Evolutionary conservation across 2,888 invertebrate genomes (phyloP).

Genomic region (Tethea ocularis): DNA sequence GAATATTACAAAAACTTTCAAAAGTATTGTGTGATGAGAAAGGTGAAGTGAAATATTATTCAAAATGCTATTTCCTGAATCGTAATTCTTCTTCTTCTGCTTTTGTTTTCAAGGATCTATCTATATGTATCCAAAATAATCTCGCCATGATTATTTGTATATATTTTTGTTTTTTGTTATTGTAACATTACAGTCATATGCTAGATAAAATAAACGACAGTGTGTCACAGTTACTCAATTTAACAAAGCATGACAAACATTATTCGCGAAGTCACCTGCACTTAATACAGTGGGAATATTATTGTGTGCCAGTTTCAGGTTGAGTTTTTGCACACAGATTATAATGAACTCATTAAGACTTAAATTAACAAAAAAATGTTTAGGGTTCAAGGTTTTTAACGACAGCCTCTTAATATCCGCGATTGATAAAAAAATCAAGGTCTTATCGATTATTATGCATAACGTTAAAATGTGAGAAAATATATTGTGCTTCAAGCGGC

Average conservation of each 20-base stretch:
- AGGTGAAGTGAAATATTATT: too few relatives aligned
- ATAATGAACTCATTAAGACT: slow-evolving; percentile 28
- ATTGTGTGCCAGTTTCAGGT: slow-evolving; percentile 25
- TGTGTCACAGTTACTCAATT: slow-evolving; percentile 35
- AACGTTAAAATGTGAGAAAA: neutral
- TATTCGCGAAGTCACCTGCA: slow-evolving; percentile 38
- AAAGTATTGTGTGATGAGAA: too few relatives aligned
- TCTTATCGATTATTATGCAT: neutral
- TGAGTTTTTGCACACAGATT: slow-evolving; percentile 11
- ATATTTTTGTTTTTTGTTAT: too few relatives aligned
- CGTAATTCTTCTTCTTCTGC: too few relatives aligned
- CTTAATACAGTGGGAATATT: slow-evolving; percentile 43
- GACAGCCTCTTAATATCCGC: slow-evolving; percentile 4
- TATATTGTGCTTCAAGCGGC: neutral
- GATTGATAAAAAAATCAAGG: slow-evolving; percentile 5
- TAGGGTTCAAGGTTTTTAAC: neutral
- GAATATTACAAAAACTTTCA: too few relatives aligned
- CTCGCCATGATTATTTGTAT: neutral
- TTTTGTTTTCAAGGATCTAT: too few relatives aligned
- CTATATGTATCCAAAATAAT: too few relatives aligned
- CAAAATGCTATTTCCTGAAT: too few relatives aligned
- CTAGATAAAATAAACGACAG: slow-evolving; percentile 17
- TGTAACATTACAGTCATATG: neutral
- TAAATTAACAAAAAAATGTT: slow-evolving; percentile 20
- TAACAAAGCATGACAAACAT: slow-evolving; percentile 53